Evolutionary conservation across 1,140 invertebrate genomes (phyloP).

Genomic region (Gryon sp.): DNA sequence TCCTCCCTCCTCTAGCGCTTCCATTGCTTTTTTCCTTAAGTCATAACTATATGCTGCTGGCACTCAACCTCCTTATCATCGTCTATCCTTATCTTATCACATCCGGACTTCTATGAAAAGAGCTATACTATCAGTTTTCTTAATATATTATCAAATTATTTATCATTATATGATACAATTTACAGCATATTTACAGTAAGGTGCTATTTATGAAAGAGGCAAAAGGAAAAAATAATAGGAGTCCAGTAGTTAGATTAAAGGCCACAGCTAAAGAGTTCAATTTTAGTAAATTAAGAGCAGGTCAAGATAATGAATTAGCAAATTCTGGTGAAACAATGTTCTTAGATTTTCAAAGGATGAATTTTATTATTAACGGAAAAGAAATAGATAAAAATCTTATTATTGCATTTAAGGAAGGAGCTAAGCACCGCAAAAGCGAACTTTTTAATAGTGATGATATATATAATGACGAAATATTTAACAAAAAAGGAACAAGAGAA

Average conservation of each 20-base stretch:
- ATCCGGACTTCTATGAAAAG: too few species aligned
- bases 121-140: too few species aligned
- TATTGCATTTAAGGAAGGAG: slow-evolving; percentile 28
- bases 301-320: slow-evolving; percentile 29
- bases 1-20: too few species aligned
- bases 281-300: slow-evolving; percentile 40
- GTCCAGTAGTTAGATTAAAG: slow-evolving; percentile 43
- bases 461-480: slow-evolving; percentile 22
- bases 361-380: slow-evolving; percentile 42
- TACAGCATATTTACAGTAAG: too few species aligned
- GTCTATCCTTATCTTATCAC: too few species aligned
- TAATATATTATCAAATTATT: too few species aligned
- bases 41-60: too few species aligned
- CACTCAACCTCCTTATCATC: too few species aligned
- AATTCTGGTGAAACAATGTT: slow-evolving; percentile 43
- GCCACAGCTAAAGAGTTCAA: slow-evolving; percentile 36
- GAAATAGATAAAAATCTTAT: slow-evolving; percentile 33
- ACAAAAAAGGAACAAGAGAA: slow-evolving; percentile 27
- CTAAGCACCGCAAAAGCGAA: slow-evolving; percentile 23
- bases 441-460: slow-evolving; percentile 32
- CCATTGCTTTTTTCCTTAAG: too few species aligned
- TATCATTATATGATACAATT: too few species aligned
- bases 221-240: slow-evolving; percentile 28
- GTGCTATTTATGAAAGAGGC: too few species aligned
- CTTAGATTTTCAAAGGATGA: slow-evolving; percentile 41